Evolutionary conservation across 2,113 vertebrate species (phyloP).

Genomic region (Oenanthe oenanthe): DNA sequence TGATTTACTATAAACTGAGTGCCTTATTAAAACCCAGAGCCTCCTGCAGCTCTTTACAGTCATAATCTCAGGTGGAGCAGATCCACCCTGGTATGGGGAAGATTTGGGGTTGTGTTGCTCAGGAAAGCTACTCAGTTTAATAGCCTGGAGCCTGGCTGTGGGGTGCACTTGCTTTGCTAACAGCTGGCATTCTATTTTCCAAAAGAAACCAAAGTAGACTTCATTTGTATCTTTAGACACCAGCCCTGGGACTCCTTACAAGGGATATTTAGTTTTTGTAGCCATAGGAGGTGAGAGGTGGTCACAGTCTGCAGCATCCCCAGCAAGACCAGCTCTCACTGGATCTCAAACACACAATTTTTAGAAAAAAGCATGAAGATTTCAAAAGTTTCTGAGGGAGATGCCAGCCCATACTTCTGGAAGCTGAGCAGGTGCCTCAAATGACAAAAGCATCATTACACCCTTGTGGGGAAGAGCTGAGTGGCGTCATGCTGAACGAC

Average conservation of each 20-base stretch:
- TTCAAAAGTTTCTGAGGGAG: fast-evolving
- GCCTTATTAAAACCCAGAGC: not conserved
- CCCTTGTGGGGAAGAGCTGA: not conserved
- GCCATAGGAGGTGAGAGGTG: not conserved
- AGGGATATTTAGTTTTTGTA: not conserved
- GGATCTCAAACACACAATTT: not conserved
- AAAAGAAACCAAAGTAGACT: not conserved
- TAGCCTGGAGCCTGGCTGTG: not conserved
- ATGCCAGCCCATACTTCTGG: fast-evolving
- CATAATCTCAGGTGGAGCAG: fast-evolving
- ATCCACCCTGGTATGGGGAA: not conserved
- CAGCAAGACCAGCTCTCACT: not conserved
- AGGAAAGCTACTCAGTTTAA: not conserved
- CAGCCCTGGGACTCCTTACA: not conserved
- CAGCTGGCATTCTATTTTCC: not conserved
- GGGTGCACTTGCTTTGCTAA: not conserved
- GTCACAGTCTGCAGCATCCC: not conserved
- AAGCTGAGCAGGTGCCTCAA: not conserved
- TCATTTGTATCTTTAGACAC: not conserved
- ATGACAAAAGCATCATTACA: not conserved
- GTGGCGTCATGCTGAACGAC: fast-evolving
- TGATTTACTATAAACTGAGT: not conserved
- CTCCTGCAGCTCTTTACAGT: not conserved
- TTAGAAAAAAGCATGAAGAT: not conserved
- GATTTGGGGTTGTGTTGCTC: not conserved